Conservation (phyloP, 2,888 invertebrate species). For the Cheilosia vernalis region DNA sequence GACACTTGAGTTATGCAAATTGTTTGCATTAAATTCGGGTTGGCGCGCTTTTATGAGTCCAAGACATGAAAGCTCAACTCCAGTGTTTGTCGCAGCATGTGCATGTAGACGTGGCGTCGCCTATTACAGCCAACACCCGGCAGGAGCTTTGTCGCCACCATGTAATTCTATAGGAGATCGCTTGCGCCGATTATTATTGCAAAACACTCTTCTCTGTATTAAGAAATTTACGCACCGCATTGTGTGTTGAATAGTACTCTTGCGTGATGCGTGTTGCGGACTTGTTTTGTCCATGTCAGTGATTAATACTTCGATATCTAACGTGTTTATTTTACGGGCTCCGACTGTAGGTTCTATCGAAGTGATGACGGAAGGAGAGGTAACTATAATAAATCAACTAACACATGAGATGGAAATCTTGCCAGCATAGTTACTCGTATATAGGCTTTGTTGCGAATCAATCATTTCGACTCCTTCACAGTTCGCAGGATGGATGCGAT, state of each 20-base stretch:
- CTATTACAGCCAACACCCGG: slow-evolving; percentile 59
- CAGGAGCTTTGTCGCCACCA: slow-evolving; percentile 50
- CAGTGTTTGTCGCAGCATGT: slow-evolving; percentile 4
- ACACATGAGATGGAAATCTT: slow-evolving; percentile 26
- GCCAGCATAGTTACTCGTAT: not conserved
- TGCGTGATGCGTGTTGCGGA: slow-evolving; percentile 41
- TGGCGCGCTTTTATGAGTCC: slow-evolving; percentile 55
- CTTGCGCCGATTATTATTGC: slow-evolving; percentile 5
- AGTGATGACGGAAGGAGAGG: slow-evolving; percentile 41
- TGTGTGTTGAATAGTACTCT: not conserved
- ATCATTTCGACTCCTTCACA: slow-evolving; percentile 28
- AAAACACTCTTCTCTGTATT: slow-evolving; percentile 42
- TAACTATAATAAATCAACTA: slow-evolving; percentile 55
- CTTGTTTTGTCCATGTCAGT: slow-evolving; percentile 50
- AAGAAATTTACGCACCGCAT: slow-evolving; percentile 64
- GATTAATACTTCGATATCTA: slow-evolving; percentile 53
- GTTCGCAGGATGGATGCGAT: not conserved
- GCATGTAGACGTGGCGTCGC: slow-evolving; percentile 72
- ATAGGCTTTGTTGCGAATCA: slow-evolving; percentile 26
- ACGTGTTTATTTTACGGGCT: not conserved
- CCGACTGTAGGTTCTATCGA: not conserved
- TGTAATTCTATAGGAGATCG: slow-evolving; percentile 35
- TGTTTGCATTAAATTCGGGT: slow-evolving; percentile 68
- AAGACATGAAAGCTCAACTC: slow-evolving; percentile 50
- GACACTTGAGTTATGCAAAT: slow-evolving; percentile 72